Percentiles rank a stretch among this genome's conserved stretches.
These are phyloP conservation scores for Drosophila atroscutellata DNA, from an alignment of 2,888 invertebrate genomes.

Conservation along the genomic window DNA sequence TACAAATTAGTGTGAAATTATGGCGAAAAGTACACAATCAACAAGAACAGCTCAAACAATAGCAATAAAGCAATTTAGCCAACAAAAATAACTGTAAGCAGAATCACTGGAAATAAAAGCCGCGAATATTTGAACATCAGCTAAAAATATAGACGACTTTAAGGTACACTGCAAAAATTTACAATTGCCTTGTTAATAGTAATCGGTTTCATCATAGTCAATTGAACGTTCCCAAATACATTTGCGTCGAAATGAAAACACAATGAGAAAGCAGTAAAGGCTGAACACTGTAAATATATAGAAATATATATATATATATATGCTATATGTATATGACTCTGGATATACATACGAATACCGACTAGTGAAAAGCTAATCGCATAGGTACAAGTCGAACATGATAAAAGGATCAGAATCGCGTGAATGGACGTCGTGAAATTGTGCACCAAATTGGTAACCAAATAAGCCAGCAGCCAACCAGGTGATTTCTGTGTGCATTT, in stretches of 20 bases:
- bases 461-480: slow-evolving; percentile 17
- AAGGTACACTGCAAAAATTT: slow-evolving; percentile 12
- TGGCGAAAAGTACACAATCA: slow-evolving; percentile 54
- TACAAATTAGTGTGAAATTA: slow-evolving; percentile 78
- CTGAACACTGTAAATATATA: slow-evolving; percentile 35
- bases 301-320: background rate
- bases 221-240: slow-evolving; percentile 19
- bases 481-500: slow-evolving; percentile 35
- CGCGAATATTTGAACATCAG: slow-evolving; percentile 22
- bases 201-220: slow-evolving; percentile 13
- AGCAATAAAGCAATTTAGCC: slow-evolving; percentile 36
- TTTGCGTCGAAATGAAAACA: slow-evolving; percentile 24
- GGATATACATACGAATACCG: background rate
- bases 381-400: slow-evolving; percentile 22
- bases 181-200: background rate
- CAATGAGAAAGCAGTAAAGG: slow-evolving; percentile 43
- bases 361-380: background rate
- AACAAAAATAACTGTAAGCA: slow-evolving; percentile 21
- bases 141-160: background rate
- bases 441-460: slow-evolving; percentile 37
- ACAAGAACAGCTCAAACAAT: slow-evolving; percentile 28
- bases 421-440: background rate
- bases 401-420: background rate
- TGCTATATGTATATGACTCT: background rate
- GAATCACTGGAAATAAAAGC: slow-evolving; percentile 52